Evolutionary conservation across 2,888 invertebrate species (phyloP), one percentile per base, ranked within the genome.

Genomic region (Lasioglossum calceatum): DNA sequence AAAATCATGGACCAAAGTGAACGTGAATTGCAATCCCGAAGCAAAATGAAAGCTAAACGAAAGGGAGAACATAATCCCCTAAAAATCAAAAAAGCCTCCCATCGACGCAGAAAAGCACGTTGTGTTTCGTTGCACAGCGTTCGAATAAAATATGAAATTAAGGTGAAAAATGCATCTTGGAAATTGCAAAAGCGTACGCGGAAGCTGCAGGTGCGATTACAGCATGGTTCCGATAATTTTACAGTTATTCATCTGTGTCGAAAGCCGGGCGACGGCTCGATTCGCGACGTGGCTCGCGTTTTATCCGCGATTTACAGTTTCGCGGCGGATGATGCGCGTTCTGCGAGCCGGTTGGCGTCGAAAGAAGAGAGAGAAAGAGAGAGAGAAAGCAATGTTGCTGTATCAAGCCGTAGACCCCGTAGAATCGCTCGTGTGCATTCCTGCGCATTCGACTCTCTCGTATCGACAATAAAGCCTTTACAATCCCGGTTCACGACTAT

Each of bases 381-480:
- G 61, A 27, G 61, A 61, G 61, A 61, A 61, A 54, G 27, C 19
- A 23, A 81, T 70, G 36, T 74, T 75, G 64, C 67, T 27, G 42
- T n/a, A 50, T 50, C 47, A n/a, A n/a, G 23, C 39, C 10, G 4
- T 32, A 27, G 12, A 64, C 64, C 42, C 44, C 23, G 44, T 50
- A 27, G 42, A 64, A 64, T 42, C 36, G 42, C 23, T 58, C 54
- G 61, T 27, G 42, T n/a, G 47, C 64, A 80, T 61, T 23, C 58
- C 36, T 10, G 14, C 8, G 77, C 54, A 72, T 82, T 50, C 72
- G 39, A 54, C 64, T 77, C 76, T 50, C 4, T 19, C 42, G 81
- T 42, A 54, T 76, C 78, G 44, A 47, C 58, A 32, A 84, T 67
- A 67, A 77, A 77, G 77, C 16, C 61, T 88, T 84, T 84, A 86